phyloP scores from a whole-genome alignment of 2,888 invertebrate species.

The Mesorhabditis belari region DNA sequence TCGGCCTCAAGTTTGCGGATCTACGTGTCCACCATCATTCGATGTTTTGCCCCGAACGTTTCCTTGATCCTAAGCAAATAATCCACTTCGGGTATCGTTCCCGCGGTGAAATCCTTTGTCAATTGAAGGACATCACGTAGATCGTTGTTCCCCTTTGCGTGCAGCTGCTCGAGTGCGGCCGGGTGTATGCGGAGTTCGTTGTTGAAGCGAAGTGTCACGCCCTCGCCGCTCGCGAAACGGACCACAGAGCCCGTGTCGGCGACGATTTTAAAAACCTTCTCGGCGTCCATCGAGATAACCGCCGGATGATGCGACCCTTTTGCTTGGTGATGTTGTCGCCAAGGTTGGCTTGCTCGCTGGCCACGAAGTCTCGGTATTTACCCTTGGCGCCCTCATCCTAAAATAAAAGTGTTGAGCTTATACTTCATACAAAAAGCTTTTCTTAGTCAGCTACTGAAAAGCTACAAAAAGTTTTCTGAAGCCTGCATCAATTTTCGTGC shows the following conservation, averaged over 20 bases:
- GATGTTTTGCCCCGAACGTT: background rate
- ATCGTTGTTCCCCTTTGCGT: background rate
- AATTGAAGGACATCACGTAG: background rate
- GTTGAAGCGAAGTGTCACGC: constrained; percentile 1
- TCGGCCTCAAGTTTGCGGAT: background rate
- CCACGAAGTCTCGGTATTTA: background rate
- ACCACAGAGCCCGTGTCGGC: background rate
- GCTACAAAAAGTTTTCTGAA: too few relatives aligned
- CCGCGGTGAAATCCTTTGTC: background rate
- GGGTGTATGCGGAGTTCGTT: constrained; percentile 2
- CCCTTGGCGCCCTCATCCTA: background rate
- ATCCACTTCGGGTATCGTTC: too few relatives aligned
- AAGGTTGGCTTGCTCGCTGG: too few relatives aligned
- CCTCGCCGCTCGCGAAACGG: constrained; percentile 4
- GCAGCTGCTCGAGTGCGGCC: background rate
- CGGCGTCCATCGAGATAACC: constrained; percentile 1
- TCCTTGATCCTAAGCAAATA: background rate
- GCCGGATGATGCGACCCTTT: constrained; percentile 3
- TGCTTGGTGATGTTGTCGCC: too few relatives aligned
- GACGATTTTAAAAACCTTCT: constrained; percentile 2
- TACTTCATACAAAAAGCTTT: background rate
- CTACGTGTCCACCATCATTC: background rate
- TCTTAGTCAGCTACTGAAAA: too few relatives aligned
- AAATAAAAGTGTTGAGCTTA: background rate
- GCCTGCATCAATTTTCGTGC: too few relatives aligned